Percentiles rank a stretch among this genome's conserved stretches.
phyloP scores from a whole-genome alignment of 2,113 vertebrate species.

The Bothrops jararaca region DNA sequence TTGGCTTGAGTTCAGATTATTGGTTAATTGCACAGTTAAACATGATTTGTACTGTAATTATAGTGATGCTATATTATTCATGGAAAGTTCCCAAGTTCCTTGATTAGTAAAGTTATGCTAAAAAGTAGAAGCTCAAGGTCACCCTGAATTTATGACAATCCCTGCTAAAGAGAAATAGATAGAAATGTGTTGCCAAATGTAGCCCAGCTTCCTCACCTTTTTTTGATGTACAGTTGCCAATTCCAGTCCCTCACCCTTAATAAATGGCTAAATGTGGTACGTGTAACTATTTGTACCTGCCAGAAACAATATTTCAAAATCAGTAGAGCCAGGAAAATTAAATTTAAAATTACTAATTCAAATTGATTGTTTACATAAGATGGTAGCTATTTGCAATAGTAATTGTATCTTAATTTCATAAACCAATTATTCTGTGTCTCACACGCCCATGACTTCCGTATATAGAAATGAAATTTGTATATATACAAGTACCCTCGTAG shows the following conservation, averaged over 20 bases:
- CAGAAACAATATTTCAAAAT: background rate
- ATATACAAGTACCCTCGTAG: background rate
- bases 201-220: background rate
- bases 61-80: background rate
- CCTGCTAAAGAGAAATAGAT: background rate
- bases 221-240: background rate
- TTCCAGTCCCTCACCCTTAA: background rate
- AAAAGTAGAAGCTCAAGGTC: background rate
- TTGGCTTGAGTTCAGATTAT: background rate
- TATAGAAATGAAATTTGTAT: background rate
- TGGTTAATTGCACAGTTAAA: background rate
- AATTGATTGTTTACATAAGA: background rate
- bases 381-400: background rate
- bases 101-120: background rate
- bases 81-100: background rate
- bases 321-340: background rate
- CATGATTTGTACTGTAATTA: background rate
- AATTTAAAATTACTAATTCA: background rate
- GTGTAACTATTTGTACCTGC: background rate
- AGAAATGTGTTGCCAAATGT: background rate
- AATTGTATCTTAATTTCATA: background rate
- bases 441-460: background rate
- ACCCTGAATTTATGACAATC: background rate
- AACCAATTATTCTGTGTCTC: background rate
- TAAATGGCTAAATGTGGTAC: background rate